Percentiles rank a stretch among this genome's conserved stretches.
Evolutionary conservation across 2,113 vertebrate genomes (phyloP).

Genomic region (Deroptyus accipitrinus): DNA sequence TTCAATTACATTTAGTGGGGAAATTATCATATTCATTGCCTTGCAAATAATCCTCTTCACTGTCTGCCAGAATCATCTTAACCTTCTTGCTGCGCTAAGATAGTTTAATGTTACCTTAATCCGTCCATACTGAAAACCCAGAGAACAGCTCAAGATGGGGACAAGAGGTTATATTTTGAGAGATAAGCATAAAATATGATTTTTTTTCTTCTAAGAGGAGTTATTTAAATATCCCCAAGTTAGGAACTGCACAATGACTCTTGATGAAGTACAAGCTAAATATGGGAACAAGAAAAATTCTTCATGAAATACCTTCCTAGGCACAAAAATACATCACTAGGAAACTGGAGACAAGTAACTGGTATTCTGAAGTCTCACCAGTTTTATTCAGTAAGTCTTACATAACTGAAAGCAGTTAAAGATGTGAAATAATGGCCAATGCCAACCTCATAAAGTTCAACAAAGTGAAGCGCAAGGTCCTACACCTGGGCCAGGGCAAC

Average conservation of each 20-base stretch:
- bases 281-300: not conserved
- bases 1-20: not conserved
- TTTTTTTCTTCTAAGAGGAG: not conserved
- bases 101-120: not conserved
- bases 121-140: not conserved
- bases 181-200: not conserved
- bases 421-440: not conserved
- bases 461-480: not conserved
- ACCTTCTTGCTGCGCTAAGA: not conserved
- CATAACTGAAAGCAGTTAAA: not conserved
- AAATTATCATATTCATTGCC: conserved; percentile 42
- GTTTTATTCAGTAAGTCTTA: not conserved
- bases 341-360: not conserved
- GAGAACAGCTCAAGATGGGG: not conserved
- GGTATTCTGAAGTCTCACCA: not conserved
- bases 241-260: not conserved
- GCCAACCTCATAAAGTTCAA: not conserved
- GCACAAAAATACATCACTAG: not conserved
- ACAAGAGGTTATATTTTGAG: not conserved
- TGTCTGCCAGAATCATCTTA: conserved; percentile 31
- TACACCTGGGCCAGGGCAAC: not conserved
- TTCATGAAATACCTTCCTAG: not conserved
- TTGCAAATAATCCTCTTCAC: conserved; percentile 45
- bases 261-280: not conserved
- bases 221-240: not conserved